Conservation (phyloP, 2,888 invertebrate species). For the Amiota mariae region DNA sequence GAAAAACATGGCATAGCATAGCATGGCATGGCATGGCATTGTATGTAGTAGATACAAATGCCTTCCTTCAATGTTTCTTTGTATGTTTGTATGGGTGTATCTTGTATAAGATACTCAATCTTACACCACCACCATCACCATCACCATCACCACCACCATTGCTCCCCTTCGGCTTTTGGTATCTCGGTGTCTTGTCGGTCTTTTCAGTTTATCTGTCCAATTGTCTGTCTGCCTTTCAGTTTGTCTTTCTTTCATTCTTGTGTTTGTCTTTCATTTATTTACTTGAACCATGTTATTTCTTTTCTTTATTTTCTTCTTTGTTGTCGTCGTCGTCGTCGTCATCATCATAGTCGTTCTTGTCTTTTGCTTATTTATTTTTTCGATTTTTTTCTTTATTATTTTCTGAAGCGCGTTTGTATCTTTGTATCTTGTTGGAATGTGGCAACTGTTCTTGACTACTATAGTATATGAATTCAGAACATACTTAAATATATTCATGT, state of each 20-base stretch:
- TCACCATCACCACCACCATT: not conserved
- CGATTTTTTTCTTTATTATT: not conserved
- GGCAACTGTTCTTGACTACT: slow-evolving; percentile 13
- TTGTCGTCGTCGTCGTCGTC: slow-evolving; percentile 1
- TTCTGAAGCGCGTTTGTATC: slow-evolving; percentile 6
- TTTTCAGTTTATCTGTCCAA: not conserved
- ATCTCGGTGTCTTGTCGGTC: not conserved
- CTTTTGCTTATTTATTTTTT: slow-evolving; percentile 5
- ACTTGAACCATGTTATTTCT: slow-evolving; percentile 33
- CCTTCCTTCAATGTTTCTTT: slow-evolving; percentile 9
- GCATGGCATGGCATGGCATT: slow-evolving; percentile 1
- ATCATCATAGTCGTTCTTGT: not conserved
- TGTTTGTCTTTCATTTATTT: slow-evolving; percentile 36
- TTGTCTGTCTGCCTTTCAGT: not conserved
- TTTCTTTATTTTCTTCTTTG: slow-evolving; percentile 2
- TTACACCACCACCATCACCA: not conserved
- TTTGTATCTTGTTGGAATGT: slow-evolving; percentile 13
- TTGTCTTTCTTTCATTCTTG: not conserved
- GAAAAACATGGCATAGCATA: not conserved
- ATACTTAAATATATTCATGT: slow-evolving; percentile 1
- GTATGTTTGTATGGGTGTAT: slow-evolving; percentile 3
- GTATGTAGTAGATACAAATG: slow-evolving; percentile 10
- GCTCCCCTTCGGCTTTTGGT: not conserved
- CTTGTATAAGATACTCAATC: not conserved
- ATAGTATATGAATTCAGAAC: no score